A percentile compares a stretch with the other conserved stretches of the same genome.
These are phyloP conservation scores for Buphagus erythrorhynchus DNA, from an alignment of 2,797 vertebrate species.

Conservation along the genomic window DNA sequence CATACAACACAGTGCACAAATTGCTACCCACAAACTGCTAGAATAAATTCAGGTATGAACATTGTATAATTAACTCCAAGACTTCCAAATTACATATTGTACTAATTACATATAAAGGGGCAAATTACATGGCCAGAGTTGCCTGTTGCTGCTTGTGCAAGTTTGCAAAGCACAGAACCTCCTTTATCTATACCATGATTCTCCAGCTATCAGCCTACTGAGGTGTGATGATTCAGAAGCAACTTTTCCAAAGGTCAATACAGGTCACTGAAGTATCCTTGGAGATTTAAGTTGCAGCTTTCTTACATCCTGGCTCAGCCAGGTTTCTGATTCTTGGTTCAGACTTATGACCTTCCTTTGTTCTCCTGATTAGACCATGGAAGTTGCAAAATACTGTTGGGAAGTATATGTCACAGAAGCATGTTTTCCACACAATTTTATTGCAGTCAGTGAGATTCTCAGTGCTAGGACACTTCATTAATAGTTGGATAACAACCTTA, in stretches of 20 bases:
- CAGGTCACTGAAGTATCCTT: background rate
- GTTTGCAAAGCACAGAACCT: background rate
- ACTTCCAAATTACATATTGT: background rate
- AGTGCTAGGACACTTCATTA: background rate
- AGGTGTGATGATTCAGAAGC: slow-evolving; percentile 15
- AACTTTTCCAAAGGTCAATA: background rate
- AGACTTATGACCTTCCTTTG: background rate
- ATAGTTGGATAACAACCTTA: background rate
- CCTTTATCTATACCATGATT: background rate
- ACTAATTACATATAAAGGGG: slow-evolving; percentile 5
- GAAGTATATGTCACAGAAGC: background rate
- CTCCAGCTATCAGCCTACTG: background rate
- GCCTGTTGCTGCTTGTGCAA: background rate
- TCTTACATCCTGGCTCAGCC: background rate
- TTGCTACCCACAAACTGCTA: background rate
- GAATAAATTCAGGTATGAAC: background rate
- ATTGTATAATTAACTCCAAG: background rate
- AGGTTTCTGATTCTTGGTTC: slow-evolving; percentile 12
- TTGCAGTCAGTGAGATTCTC: background rate
- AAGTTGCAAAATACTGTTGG: background rate
- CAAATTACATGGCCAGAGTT: background rate
- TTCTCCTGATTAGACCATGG: background rate
- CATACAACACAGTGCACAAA: background rate
- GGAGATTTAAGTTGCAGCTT: background rate
- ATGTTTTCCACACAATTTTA: background rate